Evolutionary conservation across 2,888 invertebrate species (phyloP).

Genomic region (Luperina testacea): DNA sequence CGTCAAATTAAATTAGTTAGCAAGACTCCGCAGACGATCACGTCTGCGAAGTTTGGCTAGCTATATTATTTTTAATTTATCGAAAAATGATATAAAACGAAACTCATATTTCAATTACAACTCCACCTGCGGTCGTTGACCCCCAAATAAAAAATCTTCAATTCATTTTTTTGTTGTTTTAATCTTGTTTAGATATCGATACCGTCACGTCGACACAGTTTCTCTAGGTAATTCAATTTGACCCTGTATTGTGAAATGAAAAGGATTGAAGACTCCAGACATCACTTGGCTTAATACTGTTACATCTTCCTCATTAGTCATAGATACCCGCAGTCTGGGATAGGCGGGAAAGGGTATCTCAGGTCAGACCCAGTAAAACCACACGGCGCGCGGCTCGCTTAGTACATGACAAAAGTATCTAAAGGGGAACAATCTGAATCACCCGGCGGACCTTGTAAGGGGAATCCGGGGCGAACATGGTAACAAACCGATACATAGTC

Average conservation of each 20-base stretch:
- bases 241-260: background rate
- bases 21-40: too few relatives aligned
- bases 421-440: conserved; percentile 27
- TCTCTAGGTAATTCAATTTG: background rate
- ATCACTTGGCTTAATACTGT: too few relatives aligned
- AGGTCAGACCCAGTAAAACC: background rate
- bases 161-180: too few relatives aligned
- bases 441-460: background rate
- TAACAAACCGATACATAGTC: background rate
- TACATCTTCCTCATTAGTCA: too few relatives aligned
- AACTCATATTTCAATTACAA: too few relatives aligned
- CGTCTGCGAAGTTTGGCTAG: too few relatives aligned
- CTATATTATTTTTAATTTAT: too few relatives aligned
- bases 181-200: background rate
- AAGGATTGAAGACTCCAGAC: too few relatives aligned
- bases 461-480: background rate
- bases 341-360: background rate
- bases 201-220: background rate
- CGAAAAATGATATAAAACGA: too few relatives aligned
- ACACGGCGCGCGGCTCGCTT: background rate
- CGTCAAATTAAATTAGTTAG: too few relatives aligned
- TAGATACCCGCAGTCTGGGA: background rate
- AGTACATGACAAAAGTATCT: conserved; percentile 6
- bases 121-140: too few relatives aligned
- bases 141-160: too few relatives aligned